Percentiles rank a stretch among this genome's conserved stretches.
Conservation (phyloP, 30 jellyfish, hydroid and myxozoan genomes). For the Aurelia sp. region DNA sequence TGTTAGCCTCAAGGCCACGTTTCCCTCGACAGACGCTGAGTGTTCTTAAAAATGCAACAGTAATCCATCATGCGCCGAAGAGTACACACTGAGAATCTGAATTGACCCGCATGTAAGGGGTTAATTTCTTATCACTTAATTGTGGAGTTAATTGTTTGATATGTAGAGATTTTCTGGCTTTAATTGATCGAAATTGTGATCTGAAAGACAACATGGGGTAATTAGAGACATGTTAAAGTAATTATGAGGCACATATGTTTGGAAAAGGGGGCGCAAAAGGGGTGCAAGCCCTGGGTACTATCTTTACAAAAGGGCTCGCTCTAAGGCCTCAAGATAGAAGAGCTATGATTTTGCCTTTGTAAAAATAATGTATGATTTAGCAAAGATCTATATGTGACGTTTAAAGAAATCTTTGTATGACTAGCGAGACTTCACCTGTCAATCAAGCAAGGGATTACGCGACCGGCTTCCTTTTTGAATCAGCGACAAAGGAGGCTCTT, state of each 20-base stretch:
- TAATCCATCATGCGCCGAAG: slow-evolving; percentile 66
- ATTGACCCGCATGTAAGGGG: slow-evolving; percentile 75
- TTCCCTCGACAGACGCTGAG: slow-evolving; percentile 47
- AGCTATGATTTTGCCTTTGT: not conserved
- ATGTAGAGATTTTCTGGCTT: slow-evolving; percentile 3
- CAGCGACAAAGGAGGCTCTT: slow-evolving; percentile 80
- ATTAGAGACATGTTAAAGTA: too few relatives aligned
- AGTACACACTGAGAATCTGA: slow-evolving; percentile 41
- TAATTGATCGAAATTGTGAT: slow-evolving; percentile 16
- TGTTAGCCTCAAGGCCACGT: slow-evolving; percentile 61
- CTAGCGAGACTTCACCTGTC: slow-evolving; percentile 80
- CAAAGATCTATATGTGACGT: not conserved
- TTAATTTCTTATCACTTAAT: slow-evolving; percentile 77
- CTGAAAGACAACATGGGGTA: slow-evolving; percentile 30
- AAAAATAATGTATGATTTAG: slow-evolving; percentile 7
- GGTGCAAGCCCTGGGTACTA: too few relatives aligned
- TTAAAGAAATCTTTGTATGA: slow-evolving; percentile 17
- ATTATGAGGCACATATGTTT: too few relatives aligned
- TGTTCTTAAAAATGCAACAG: slow-evolving; percentile 36
- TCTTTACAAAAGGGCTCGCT: too few relatives aligned
- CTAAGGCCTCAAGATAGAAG: too few relatives aligned
- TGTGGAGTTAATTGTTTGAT: slow-evolving; percentile 51
- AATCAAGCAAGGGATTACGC: slow-evolving; percentile 66
- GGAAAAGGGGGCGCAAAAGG: too few relatives aligned
- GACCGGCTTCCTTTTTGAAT: slow-evolving; percentile 76